Percentiles rank a stretch among this genome's conserved stretches.
Conservation (phyloP, 2,888 invertebrate genomes). For the Orchestes rusci region DNA sequence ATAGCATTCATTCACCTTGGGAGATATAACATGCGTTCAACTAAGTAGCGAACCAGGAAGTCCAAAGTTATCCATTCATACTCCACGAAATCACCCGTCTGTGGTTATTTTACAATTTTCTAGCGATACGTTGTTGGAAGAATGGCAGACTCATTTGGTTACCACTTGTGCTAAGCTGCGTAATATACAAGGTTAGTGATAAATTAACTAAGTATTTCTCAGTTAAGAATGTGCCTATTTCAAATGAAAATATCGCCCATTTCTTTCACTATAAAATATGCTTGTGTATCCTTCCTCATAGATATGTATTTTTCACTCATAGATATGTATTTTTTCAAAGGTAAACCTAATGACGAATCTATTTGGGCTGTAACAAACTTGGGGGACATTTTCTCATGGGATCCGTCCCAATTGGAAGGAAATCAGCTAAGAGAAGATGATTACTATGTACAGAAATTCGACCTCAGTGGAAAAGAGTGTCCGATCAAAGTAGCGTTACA, state of each 20-base stretch:
- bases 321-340: slow-evolving; percentile 33
- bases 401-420: slow-evolving; percentile 58
- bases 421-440: slow-evolving; percentile 46
- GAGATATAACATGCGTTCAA: slow-evolving; percentile 69
- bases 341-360: slow-evolving; percentile 62
- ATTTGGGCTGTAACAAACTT: slow-evolving; percentile 72
- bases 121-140: slow-evolving; percentile 80
- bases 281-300: too few species aligned
- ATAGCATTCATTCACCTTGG: slow-evolving; percentile 60
- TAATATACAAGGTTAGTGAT: slow-evolving; percentile 34
- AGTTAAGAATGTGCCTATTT: too few species aligned
- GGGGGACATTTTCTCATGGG: slow-evolving; percentile 78
- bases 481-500: slow-evolving; percentile 49
- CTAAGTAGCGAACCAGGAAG: slow-evolving; percentile 74
- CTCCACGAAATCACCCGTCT: slow-evolving; percentile 54
- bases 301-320: too few species aligned
- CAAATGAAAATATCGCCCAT: too few species aligned
- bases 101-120: slow-evolving; percentile 70
- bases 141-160: slow-evolving; percentile 78
- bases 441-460: slow-evolving; percentile 57
- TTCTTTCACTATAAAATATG: too few species aligned
- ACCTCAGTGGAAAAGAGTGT: slow-evolving; percentile 57
- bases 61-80: slow-evolving; percentile 68
- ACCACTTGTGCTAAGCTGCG: slow-evolving; percentile 47
- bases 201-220: not conserved